Conservation (phyloP, 2,888 invertebrate genomes). For the Eupeodes luniger region DNA sequence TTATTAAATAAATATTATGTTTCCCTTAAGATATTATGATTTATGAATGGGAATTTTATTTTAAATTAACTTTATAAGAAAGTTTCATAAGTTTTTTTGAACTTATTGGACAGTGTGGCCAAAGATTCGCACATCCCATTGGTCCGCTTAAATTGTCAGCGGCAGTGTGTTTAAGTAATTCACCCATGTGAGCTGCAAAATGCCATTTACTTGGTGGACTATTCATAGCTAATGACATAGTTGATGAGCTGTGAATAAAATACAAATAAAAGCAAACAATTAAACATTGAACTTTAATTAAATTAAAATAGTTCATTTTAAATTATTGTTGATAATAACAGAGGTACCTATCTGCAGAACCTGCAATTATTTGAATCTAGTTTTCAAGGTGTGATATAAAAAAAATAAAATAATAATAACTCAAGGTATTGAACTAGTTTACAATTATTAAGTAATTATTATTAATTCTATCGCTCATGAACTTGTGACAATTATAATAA, state of each 20-base stretch:
- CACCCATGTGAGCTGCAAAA: constrained; percentile 84
- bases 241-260: constrained; percentile 81
- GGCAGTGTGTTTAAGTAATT: constrained; percentile 82
- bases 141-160: constrained; percentile 83
- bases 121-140: constrained; percentile 83
- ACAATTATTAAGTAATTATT: not conserved
- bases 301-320: not conserved
- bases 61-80: constrained; percentile 82
- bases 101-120: constrained; percentile 84
- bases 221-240: constrained; percentile 84
- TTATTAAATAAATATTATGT: not conserved
- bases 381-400: not conserved
- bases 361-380: not conserved
- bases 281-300: constrained; percentile 34
- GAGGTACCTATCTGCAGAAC: not conserved
- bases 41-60: constrained; percentile 31
- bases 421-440: not conserved
- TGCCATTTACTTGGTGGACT: constrained; percentile 84
- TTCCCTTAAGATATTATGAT: not conserved
- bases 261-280: constrained; percentile 53
- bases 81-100: constrained; percentile 84
- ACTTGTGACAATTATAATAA: not conserved
- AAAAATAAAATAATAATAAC: not conserved
- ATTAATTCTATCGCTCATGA: no score
- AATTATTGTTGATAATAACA: not conserved